These are phyloP conservation scores for Tridacna crocea DNA, from an alignment of 2,888 invertebrate genomes.

Conservation along the genomic window DNA sequence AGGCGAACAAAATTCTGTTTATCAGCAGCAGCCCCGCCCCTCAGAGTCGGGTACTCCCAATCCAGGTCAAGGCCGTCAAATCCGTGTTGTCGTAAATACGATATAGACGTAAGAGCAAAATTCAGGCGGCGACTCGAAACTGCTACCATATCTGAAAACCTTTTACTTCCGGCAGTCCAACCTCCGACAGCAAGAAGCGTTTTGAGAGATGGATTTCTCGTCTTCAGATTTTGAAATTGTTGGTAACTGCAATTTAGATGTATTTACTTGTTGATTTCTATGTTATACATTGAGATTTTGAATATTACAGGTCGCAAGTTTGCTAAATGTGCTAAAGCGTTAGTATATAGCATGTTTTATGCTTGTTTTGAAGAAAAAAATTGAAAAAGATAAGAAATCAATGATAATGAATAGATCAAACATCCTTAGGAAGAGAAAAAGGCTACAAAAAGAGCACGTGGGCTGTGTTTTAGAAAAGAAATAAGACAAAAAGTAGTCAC, in stretches of 20 bases:
- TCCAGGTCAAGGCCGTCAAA: conserved; percentile 81
- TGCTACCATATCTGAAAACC: conserved; percentile 73
- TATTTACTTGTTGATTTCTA: neutral
- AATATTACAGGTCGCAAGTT: no score
- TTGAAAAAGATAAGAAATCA: no score
- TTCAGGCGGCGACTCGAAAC: conserved; percentile 52
- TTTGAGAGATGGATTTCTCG: conserved; percentile 72
- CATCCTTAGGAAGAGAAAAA: no score
- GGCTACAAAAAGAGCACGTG: no score
- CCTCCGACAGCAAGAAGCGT: conserved; percentile 80
- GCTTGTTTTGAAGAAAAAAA: no score
- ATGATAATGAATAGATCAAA: no score
- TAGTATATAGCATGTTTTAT: no score
- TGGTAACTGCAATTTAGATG: conserved; percentile 61
- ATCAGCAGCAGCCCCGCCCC: conserved; percentile 75
- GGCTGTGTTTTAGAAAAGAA: no score
- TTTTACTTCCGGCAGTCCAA: conserved; percentile 75
- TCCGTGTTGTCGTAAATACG: conserved; percentile 67
- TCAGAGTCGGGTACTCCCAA: conserved; percentile 79
- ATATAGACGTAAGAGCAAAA: conserved; percentile 70
- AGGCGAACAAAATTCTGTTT: conserved; percentile 70
- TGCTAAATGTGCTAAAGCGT: no score
- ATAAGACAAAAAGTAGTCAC: no score
- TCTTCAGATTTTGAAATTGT: conserved; percentile 72
- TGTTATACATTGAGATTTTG: no score